Percentiles rank a stretch among this genome's conserved stretches.
Conservation (phyloP, 2,797 vertebrate genomes). For the Anisognathus igniventris region DNA sequence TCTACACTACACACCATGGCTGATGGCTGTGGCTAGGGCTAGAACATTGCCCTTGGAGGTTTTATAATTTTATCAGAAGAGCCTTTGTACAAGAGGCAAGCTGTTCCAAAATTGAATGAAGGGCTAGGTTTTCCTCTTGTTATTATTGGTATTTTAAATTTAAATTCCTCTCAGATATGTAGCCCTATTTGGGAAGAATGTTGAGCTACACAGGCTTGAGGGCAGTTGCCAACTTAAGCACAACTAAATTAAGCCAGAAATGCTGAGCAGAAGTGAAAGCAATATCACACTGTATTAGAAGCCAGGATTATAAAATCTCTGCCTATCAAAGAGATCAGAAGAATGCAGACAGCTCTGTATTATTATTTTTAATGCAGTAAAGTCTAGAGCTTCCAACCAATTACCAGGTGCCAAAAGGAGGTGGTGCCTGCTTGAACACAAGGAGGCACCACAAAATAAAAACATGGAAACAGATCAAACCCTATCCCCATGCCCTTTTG, state of each 20-base stretch:
- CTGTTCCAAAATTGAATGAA: not conserved
- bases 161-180: not conserved
- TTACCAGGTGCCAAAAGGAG: not conserved
- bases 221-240: slow-evolving; percentile 47
- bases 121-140: not conserved
- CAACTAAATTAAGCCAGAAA: slow-evolving; percentile 38
- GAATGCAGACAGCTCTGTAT: not conserved
- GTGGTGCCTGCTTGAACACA: not conserved
- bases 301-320: not conserved
- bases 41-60: not conserved
- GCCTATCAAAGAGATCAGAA: not conserved
- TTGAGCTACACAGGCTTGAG: not conserved
- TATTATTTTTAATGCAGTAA: slow-evolving; percentile 5
- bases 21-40: not conserved
- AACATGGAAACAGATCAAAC: not conserved
- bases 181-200: not conserved
- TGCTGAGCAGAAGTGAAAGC: not conserved
- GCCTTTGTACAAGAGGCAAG: not conserved
- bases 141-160: slow-evolving; percentile 10
- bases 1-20: not conserved
- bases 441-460: not conserved
- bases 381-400: not conserved
- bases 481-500: not conserved
- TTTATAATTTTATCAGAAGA: not conserved
- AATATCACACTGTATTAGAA: slow-evolving; percentile 11